Percentiles rank a stretch among this genome's conserved stretches.
Evolutionary conservation across 2,113 vertebrate genomes (phyloP).

Genomic region (Capreolus pygargus): DNA sequence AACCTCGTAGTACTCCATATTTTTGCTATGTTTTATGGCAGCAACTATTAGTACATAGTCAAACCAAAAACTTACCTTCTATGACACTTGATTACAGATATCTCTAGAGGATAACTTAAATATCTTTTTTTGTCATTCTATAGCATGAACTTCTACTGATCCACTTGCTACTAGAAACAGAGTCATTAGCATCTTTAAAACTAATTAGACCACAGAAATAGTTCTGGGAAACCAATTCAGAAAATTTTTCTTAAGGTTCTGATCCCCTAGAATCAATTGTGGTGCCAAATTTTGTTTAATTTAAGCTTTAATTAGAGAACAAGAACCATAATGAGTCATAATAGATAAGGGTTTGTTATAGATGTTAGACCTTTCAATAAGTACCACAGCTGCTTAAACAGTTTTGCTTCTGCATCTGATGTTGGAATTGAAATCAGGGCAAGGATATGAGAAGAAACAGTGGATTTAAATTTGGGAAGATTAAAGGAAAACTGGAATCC

Average conservation of each 20-base stretch:
- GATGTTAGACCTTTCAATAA: not conserved
- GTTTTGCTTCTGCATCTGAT: not conserved
- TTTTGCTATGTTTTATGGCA: not conserved
- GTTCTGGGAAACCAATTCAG: not conserved
- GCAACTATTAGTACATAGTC: not conserved
- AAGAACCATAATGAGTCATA: not conserved
- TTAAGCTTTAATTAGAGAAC: not conserved
- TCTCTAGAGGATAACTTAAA: not conserved
- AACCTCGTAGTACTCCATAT: rapidly evolving
- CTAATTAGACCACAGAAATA: not conserved
- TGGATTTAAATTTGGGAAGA: not conserved
- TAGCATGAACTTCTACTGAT: not conserved
- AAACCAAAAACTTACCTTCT: not conserved
- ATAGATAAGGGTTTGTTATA: not conserved
- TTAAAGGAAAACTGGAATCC: not conserved
- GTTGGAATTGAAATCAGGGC: not conserved
- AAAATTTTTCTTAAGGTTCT: not conserved
- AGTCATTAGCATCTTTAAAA: not conserved
- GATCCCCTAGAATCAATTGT: not conserved
- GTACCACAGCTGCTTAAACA: not conserved
- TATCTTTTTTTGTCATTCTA: not conserved
- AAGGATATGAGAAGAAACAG: not conserved
- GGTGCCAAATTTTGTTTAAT: not conserved
- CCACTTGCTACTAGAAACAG: not conserved
- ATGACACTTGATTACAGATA: not conserved